Percentiles rank a stretch among this genome's conserved stretches.
These are phyloP conservation scores for Lepidurus arcticus DNA, from an alignment of 1,140 invertebrate species.

Conservation along the genomic window DNA sequence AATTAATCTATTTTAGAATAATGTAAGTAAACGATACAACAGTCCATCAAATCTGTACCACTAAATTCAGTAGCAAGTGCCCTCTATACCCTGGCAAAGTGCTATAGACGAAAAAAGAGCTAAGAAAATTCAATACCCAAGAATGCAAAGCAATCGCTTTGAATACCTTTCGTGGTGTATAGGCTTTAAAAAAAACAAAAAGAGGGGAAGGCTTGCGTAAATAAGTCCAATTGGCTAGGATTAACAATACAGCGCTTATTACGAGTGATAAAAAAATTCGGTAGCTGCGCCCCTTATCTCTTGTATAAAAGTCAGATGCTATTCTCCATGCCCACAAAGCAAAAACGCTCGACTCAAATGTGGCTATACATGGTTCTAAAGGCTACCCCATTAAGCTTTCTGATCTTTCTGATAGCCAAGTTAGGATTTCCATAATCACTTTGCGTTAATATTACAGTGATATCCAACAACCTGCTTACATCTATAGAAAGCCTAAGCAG, in stretches of 20 bases:
- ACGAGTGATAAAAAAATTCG: constrained; percentile 6
- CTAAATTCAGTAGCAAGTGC: too few relatives aligned
- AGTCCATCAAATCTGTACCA: too few relatives aligned
- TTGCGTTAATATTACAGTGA: constrained; percentile 11
- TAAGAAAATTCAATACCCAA: too few relatives aligned
- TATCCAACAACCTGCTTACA: neutral
- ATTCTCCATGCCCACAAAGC: neutral
- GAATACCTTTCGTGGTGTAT: too few relatives aligned
- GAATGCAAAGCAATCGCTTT: too few relatives aligned
- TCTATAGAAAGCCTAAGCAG: neutral
- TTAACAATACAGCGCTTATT: neutral
- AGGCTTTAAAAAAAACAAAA: too few relatives aligned
- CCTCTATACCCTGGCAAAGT: too few relatives aligned
- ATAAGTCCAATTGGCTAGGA: too few relatives aligned
- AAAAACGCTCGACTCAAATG: neutral
- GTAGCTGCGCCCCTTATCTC: constrained; percentile 4
- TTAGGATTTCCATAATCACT: constrained; percentile 2
- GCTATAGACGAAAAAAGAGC: too few relatives aligned
- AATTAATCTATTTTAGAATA: too few relatives aligned
- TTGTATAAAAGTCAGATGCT: constrained; percentile 7
- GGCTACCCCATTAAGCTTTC: constrained; percentile 8
- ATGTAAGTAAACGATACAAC: too few relatives aligned
- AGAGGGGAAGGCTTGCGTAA: too few relatives aligned
- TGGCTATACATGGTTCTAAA: neutral
- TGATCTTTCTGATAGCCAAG: neutral